Evolutionary conservation across 1,140 invertebrate genomes (phyloP).

Genomic region (Magallana angulata): DNA sequence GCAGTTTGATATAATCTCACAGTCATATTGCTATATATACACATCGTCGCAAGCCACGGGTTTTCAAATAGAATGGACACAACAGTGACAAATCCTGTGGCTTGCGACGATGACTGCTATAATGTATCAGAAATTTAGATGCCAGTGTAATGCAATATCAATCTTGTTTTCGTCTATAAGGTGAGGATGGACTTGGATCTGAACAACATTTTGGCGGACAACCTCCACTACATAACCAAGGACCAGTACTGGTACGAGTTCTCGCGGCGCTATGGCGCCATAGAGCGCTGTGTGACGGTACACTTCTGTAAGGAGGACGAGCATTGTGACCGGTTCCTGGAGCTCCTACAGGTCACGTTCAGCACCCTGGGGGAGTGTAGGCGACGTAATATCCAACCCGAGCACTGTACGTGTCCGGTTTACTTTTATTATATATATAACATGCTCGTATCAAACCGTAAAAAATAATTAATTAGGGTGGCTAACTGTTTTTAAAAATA

Average conservation of each 20-base stretch:
- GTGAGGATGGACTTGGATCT: conserved; percentile 11
- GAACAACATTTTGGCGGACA: not conserved
- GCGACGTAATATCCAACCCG: not conserved
- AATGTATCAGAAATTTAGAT: too few species aligned
- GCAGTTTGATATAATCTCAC: too few species aligned
- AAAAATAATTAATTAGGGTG: too few species aligned
- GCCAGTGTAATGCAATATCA: too few species aligned
- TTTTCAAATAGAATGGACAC: too few species aligned
- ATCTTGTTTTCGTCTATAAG: not conserved
- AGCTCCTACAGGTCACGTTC: not conserved
- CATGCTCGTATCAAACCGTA: too few species aligned
- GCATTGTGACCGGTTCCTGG: not conserved
- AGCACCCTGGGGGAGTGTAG: conserved; percentile 6
- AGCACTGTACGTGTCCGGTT: not conserved
- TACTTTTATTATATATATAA: too few species aligned
- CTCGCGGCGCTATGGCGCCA: not conserved
- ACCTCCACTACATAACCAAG: not conserved
- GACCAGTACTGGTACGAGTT: conserved; percentile 17
- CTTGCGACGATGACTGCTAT: too few species aligned
- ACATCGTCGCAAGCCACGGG: too few species aligned
- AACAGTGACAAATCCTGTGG: too few species aligned
- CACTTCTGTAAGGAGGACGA: conserved; percentile 12
- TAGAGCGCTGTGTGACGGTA: not conserved
- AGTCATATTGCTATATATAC: too few species aligned
- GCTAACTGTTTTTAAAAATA: too few species aligned